A percentile compares a stretch with the other conserved stretches of the same genome.
These are phyloP conservation scores for Ophthalmolycus amberensis DNA, from an alignment of 2,113 vertebrate species.

Conservation along the genomic window DNA sequence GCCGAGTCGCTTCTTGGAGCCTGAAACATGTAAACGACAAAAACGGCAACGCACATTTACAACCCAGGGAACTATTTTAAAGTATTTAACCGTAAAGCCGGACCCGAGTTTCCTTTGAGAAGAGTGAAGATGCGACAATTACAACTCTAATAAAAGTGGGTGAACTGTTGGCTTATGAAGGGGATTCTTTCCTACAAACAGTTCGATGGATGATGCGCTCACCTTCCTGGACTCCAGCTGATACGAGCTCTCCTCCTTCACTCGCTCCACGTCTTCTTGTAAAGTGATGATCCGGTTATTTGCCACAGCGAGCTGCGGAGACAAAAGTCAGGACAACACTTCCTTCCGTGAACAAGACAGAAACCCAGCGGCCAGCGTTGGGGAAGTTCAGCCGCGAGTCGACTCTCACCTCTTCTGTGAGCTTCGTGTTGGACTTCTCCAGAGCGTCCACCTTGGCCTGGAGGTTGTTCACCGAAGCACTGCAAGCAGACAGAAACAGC, in stretches of 20 bases:
- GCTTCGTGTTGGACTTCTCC: constrained; percentile 98
- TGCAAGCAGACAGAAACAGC: constrained; percentile 70
- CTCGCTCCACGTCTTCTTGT: constrained; percentile 95
- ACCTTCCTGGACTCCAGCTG: constrained; percentile 94
- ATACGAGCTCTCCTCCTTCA: constrained; percentile 93
- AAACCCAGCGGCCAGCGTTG: neutral
- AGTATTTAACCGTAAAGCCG: neutral
- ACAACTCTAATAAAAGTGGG: neutral
- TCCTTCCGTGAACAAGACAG: fast-evolving
- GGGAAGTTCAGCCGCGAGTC: neutral
- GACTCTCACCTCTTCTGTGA: constrained; percentile 93
- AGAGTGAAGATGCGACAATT: no score
- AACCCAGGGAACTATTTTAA: neutral
- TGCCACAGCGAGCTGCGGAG: constrained; percentile 92
- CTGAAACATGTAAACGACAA: constrained; percentile 39
- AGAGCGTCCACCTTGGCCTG: constrained; percentile 97
- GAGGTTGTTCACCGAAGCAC: constrained; percentile 97
- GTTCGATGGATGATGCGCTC: neutral
- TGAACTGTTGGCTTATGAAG: neutral
- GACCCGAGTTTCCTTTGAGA: neutral
- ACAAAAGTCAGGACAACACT: neutral
- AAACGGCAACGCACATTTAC: neutral
- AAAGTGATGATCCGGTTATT: constrained; percentile 98
- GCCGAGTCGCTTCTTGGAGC: constrained; percentile 81
- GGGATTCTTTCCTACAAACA: no score